Base-by-base conservation (phyloP, 2,113 vertebrate species). In the Copsychus sechellarum region DNA sequence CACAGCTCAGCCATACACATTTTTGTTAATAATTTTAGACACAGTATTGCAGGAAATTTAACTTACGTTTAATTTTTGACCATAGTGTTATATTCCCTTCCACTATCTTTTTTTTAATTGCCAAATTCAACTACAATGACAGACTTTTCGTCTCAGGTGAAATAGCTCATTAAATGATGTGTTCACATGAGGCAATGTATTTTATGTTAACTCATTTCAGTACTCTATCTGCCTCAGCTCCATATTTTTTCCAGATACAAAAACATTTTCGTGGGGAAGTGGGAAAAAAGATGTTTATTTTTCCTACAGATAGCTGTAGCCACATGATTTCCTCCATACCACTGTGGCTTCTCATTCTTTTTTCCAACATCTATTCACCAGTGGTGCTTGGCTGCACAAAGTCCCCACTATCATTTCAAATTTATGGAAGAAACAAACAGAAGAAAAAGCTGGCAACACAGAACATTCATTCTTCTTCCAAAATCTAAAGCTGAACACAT, bases 251-350 rank as follows among this genome's bases (percentile, higher is more conserved):
- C 87, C 87, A 93, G 81, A 95, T 73, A 95, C 21, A 82, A 87
- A 94, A 91, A 71, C 65, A 72, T 85, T 94, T 93, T 78, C 88
- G 66, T n/a, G 84, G 56, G 40, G 22, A 88, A 90, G 56, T 70
- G 66, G 94, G 69, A 70, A 93, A 92, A 94, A 87, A 79, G 33
- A 82, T 94, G 90, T 91, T 91, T 95, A 94, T 93, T 95, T 95
- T 96, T 85, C 78, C 87, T 91, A 89, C 42, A 91, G 94, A 92
- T 92, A 92, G 43, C 70, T 91, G 57, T 67, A 91, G 70, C 81
- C 86, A 94, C 91, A 89, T 61, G 50, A 94, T 95, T 95, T 95
- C 89, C 71, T 91, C 94, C 84, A 92, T 57, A 91, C 54, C 62
- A 73, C 54, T 88, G 62, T 38, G 89, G 78, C 73, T 95, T 93